Percentiles rank a stretch among this genome's conserved stretches.
Evolutionary conservation across 2,888 invertebrate species (phyloP).

Genomic region (Amorpha juglandis): DNA sequence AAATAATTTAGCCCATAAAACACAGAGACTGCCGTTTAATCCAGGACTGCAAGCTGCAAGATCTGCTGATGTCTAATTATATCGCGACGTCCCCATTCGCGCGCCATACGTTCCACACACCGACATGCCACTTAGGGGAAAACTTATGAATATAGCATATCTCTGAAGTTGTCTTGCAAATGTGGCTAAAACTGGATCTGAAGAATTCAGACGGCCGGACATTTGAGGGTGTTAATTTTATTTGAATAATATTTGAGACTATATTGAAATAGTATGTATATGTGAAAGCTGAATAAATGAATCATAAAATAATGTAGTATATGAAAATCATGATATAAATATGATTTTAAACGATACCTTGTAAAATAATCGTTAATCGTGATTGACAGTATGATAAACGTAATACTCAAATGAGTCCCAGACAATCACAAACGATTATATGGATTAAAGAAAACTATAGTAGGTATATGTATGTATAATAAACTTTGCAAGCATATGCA

Average conservation of each 20-base stretch:
- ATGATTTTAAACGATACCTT: too few relatives aligned
- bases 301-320: too few relatives aligned
- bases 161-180: slow-evolving; percentile 7
- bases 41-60: slow-evolving; percentile 56
- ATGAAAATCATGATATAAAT: too few relatives aligned
- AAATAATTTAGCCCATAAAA: slow-evolving; percentile 38
- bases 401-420: too few relatives aligned
- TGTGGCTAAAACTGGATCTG: slow-evolving; percentile 6
- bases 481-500: background rate
- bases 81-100: slow-evolving; percentile 61
- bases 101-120: slow-evolving; percentile 60
- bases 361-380: too few relatives aligned
- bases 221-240: background rate
- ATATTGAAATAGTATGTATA: background rate
- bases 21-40: slow-evolving; percentile 40
- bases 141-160: slow-evolving; percentile 25
- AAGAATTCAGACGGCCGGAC: background rate
- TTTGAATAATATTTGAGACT: background rate
- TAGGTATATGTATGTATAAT: background rate
- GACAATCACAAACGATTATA: too few relatives aligned
- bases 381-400: too few relatives aligned
- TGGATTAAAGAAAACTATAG: background rate
- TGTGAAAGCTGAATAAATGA: background rate
- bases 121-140: slow-evolving; percentile 19
- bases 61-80: slow-evolving; percentile 71